Conservation (phyloP, 2,113 vertebrate genomes). For the Clarias magur region DNA sequence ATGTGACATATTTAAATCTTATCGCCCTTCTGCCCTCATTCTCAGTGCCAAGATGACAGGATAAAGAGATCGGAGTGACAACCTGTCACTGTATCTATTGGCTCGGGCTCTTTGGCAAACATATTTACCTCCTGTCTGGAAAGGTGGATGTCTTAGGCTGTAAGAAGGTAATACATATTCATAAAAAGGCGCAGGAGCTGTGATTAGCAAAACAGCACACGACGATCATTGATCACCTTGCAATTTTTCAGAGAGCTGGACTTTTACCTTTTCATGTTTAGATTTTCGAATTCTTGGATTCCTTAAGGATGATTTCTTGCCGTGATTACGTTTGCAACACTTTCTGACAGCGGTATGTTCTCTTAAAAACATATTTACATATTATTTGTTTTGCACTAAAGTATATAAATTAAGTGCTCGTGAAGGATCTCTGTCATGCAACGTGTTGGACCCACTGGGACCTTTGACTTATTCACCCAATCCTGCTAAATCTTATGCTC, state of each 20-base stretch:
- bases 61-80: slow-evolving; percentile 36
- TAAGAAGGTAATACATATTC: slow-evolving; percentile 58
- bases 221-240: not conserved
- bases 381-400: not conserved
- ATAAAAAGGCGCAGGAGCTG: slow-evolving; percentile 28
- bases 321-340: slow-evolving; percentile 8
- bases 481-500: slow-evolving; percentile 3
- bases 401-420: slow-evolving; percentile 43
- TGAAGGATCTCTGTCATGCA: slow-evolving; percentile 43
- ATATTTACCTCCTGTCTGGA: slow-evolving; percentile 44
- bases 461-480: not conserved
- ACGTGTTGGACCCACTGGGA: slow-evolving; percentile 4
- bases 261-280: slow-evolving; percentile 30
- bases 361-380: slow-evolving; percentile 46
- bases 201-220: slow-evolving; percentile 44
- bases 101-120: slow-evolving; percentile 36
- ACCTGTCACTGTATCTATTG: slow-evolving; percentile 31
- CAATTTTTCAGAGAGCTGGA: slow-evolving; percentile 11
- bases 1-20: slow-evolving; percentile 4
- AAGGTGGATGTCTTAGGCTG: slow-evolving; percentile 31
- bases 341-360: slow-evolving; percentile 19
- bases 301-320: not conserved
- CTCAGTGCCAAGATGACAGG: slow-evolving; percentile 21
- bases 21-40: slow-evolving; percentile 4
- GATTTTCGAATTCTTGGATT: slow-evolving; percentile 13